Conservation (phyloP, 2,113 vertebrate species). For the Nycticorax nycticorax region DNA sequence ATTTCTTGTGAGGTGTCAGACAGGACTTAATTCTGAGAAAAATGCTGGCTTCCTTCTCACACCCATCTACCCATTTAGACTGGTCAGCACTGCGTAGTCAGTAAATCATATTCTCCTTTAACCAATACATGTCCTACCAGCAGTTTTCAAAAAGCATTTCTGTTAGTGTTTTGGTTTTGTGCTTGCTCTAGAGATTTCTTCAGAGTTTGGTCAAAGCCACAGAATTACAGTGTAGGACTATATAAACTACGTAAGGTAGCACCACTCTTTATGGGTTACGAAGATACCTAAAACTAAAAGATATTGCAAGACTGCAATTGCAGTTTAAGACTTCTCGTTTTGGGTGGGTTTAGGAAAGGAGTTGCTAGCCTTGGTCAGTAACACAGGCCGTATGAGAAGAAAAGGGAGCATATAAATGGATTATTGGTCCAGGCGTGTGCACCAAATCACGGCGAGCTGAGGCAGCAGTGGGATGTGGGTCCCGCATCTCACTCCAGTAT, state of each 20-base stretch:
- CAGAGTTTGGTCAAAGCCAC: background rate
- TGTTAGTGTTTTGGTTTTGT: background rate
- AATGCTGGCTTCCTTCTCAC: background rate
- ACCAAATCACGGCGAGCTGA: background rate
- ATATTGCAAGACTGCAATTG: background rate
- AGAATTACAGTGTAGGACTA: background rate
- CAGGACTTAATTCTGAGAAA: background rate
- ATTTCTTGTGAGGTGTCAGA: background rate
- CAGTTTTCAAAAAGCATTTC: background rate
- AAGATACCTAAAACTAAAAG: background rate
- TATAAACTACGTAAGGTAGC: background rate
- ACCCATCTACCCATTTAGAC: background rate
- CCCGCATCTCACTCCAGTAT: background rate
- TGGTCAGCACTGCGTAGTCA: rapidly evolving
- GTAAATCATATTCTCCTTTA: background rate
- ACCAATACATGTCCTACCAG: background rate
- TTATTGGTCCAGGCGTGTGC: background rate
- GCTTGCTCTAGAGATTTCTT: background rate
- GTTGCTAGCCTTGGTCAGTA: background rate
- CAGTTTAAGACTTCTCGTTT: background rate
- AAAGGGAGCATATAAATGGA: background rate
- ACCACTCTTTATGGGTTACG: background rate
- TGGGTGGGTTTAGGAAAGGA: background rate
- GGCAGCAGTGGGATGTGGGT: background rate
- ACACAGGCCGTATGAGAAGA: background rate